Conservation (phyloP, 2,888 invertebrate species). For the Zaprionus bogoriensis region DNA sequence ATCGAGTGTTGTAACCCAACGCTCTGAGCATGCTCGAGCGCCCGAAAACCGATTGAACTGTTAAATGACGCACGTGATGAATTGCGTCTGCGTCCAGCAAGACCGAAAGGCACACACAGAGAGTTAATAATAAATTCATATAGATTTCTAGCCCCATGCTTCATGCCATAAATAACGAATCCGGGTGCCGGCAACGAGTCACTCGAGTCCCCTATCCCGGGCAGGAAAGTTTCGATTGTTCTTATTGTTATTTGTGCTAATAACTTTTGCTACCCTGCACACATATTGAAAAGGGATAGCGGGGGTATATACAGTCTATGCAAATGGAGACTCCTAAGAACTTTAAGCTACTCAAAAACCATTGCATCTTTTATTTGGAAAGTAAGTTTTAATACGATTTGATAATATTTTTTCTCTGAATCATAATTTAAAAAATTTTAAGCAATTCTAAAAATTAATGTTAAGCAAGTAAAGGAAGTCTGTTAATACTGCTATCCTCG, state of each 20-base stretch:
- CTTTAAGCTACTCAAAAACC: too few species aligned
- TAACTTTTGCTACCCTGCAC: too few species aligned
- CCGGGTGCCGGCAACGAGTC: constrained; percentile 62
- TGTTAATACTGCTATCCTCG: too few species aligned
- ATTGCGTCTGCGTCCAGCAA: constrained; percentile 51
- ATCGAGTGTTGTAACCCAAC: neutral
- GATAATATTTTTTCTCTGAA: too few species aligned
- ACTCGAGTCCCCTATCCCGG: constrained; percentile 24
- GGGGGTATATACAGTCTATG: too few species aligned
- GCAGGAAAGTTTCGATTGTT: constrained; percentile 35
- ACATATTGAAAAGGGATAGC: too few species aligned
- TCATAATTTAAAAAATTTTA: too few species aligned
- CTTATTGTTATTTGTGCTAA: constrained; percentile 56
- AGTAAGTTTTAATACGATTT: too few species aligned
- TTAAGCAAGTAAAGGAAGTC: too few species aligned
- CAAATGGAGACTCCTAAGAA: too few species aligned
- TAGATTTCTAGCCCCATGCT: constrained; percentile 20
- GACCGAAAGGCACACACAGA: constrained; percentile 32
- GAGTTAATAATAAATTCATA: neutral
- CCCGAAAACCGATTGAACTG: constrained; percentile 59
- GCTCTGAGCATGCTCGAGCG: neutral
- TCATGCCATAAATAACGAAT: constrained; percentile 73
- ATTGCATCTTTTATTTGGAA: too few species aligned
- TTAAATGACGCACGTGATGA: constrained; percentile 77
- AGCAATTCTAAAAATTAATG: too few species aligned